Evolutionary conservation across 2,888 invertebrate genomes (phyloP), one percentile per base, ranked within the genome.

Genomic region (Hemithea aestivaria): DNA sequence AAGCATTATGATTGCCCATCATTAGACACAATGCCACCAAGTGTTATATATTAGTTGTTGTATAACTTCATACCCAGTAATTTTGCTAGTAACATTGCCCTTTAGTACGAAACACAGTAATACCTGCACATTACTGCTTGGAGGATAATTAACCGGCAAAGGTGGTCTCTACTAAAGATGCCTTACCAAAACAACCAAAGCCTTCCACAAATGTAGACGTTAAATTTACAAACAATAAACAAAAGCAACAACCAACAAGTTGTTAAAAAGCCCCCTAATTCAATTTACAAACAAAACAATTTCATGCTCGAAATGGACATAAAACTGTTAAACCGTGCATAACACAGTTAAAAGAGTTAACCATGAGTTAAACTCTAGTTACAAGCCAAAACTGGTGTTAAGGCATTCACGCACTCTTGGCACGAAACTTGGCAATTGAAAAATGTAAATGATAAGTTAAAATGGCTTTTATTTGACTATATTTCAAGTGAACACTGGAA

Each of bases 381-480:
- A 45, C 44, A 36, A 43, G 43, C 43, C 43, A 43, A 43, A 43
- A 43, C 43, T 35, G 40, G 38, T 41, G 45, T 40, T 41, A 46
- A 40, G 41, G 46, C 48, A 50, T 51, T 29, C 44, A 53, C 46
- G 46, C 73, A 67, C 66, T 65, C 66, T 81, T 84, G 84, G 84
- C 83, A 84, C 63, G 57, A 58, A 53, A 62, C 45, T 53, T 51
- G 58, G 70, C 51, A 66, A 85, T 84, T 85, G 85, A 85, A 85
- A 87, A 85, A 84, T 84, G 75, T 83, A 78, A 84, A 87, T 84
- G 81, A 79, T 83, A 84, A 83, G 68, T 76, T 65, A 66, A n/a
- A 67, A 67, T 62, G 72, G 42, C 52, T 67, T 77, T 79, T 81
- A 78, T 79, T 77, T 75, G 71, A 75, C 73, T 73, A 71, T 81